These are phyloP conservation scores for Lamellibrachia columna DNA, from an alignment of 2,888 invertebrate genomes.

Conservation along the genomic window DNA sequence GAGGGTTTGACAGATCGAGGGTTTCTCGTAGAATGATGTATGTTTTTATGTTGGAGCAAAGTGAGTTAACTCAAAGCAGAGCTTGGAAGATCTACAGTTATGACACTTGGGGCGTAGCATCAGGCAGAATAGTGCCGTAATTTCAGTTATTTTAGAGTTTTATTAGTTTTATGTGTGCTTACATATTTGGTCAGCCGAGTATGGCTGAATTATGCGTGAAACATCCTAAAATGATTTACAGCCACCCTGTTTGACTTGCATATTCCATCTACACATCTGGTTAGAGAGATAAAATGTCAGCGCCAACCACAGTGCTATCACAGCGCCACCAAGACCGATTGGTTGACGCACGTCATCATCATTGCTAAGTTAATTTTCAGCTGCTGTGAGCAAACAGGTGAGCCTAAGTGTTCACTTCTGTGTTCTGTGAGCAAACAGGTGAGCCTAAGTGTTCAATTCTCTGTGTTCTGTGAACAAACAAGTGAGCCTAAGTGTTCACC, in stretches of 20 bases:
- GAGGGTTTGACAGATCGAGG: not conserved
- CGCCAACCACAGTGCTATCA: no score
- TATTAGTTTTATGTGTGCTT: no score
- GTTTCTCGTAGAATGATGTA: not conserved
- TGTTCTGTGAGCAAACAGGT: no score
- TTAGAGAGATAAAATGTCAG: not conserved
- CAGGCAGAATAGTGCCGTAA: not conserved
- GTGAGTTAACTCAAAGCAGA: not conserved
- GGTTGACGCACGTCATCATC: no score
- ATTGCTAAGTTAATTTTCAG: no score
- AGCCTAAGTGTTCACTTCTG: no score
- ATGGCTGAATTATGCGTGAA: not conserved
- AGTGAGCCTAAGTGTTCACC: no score
- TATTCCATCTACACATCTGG: not conserved
- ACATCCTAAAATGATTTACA: not conserved
- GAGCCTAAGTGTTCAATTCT: no score
- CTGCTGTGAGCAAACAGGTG: no score
- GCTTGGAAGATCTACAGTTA: not conserved
- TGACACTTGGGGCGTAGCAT: not conserved
- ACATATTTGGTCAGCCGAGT: no score
- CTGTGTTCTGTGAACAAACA: no score
- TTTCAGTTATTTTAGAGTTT: not conserved
- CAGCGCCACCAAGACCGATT: no score
- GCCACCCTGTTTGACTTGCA: not conserved
- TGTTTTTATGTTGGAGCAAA: not conserved